Base-by-base conservation (phyloP, 2,113 vertebrate genomes). In the Synodontis membranacea region DNA sequence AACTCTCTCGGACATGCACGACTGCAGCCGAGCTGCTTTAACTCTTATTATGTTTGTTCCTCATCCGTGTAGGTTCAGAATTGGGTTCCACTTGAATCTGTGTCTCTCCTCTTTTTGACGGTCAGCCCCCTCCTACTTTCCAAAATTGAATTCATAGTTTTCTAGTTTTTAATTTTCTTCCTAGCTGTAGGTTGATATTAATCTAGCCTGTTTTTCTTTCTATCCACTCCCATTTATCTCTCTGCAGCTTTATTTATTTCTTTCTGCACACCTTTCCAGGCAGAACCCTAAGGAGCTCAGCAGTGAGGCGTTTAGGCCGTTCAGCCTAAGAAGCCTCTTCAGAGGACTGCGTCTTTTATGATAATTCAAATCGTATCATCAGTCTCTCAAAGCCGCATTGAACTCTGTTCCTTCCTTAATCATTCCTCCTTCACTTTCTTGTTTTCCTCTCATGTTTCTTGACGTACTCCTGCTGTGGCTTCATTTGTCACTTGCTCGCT, bases 311-410 rank as follows among this genome's bases (percentile, higher is more conserved):
- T 89, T 85, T 85, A 70, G n/a, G n/a, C n/a, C n/a, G 50, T 66
- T 83, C 34, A 83, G 72, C 64, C 48, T 76, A 82, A 42, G 60
- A 88, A 70, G 76, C 39, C 52, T 76, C 66, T 76, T 56, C 46
- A 84, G 84, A 48, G 15, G 83, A 19, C 70, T 68, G 75, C 80
- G 39, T 84, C 56, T 84, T 86, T 46, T 28, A 76, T 56, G 56
- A 82, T 88, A 64, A 82, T 84, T 86, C 70, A 42, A 84, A 88
- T 90, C 83, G 86, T 86, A 79, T 56, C 60, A 72, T 39, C 44
- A 31, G 42, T 82, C 82, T 88, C 82, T 86, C 76, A 75, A 84
- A 88, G 76, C 70, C 78, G 78, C 72, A 54, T 52, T 23, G 66
- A 81, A 66, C 84, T 74, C 80, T 44, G 31, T 79, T 74, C 28